Evolutionary conservation across 2,113 vertebrate species (phyloP).

Genomic region (Panurus biarmicus): DNA sequence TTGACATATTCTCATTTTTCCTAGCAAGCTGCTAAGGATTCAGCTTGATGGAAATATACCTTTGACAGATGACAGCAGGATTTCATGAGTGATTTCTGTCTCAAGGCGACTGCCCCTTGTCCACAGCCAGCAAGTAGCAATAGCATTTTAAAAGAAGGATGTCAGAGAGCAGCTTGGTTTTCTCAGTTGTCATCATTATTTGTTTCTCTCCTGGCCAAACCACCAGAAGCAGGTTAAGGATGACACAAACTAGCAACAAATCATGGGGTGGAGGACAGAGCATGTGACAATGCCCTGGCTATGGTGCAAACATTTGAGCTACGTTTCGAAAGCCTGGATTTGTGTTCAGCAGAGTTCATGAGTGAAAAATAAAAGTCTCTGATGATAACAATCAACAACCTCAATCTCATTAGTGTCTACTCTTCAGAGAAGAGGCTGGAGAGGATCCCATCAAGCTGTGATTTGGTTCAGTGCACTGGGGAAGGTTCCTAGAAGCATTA

Average conservation of each 20-base stretch:
- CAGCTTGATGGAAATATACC: background rate
- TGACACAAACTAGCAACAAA: conserved; percentile 10
- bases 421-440: conserved; percentile 45
- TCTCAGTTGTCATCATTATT: conserved; percentile 29
- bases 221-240: conserved; percentile 25
- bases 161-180: conserved; percentile 1
- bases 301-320: conserved; percentile 13
- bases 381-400: background rate
- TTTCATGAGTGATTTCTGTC: background rate
- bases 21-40: background rate
- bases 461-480: conserved; percentile 13
- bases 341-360: background rate
- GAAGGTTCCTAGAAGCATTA: conserved; percentile 57
- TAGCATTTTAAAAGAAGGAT: background rate
- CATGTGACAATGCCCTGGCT: background rate
- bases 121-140: background rate
- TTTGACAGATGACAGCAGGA: background rate
- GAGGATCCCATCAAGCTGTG: conserved; percentile 8
- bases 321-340: conserved; percentile 6
- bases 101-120: background rate
- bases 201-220: conserved; percentile 17
- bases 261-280: background rate
- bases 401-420: background rate
- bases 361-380: conserved; percentile 28
- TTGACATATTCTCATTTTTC: conserved; percentile 18